Evolutionary conservation across 2,113 vertebrate genomes (phyloP), one percentile per base, ranked within the genome.

Genomic region (Zeus faber): DNA sequence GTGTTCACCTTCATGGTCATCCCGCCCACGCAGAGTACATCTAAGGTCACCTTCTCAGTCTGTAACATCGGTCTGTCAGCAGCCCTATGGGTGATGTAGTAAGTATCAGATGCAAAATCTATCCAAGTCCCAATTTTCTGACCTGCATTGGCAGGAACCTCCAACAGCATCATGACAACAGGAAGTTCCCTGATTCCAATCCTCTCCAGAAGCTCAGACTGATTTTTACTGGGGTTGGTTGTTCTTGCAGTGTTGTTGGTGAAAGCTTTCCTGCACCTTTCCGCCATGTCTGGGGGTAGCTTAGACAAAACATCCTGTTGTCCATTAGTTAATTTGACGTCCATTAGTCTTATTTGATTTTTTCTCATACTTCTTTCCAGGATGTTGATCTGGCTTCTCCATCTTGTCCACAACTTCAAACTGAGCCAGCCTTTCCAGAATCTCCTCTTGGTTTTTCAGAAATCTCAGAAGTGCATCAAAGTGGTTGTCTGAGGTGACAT

Each of bases 81-180:
- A 24, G 63, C 60, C 23, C 9, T 52, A 11, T 78, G 62, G 2
- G 62, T 77, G 5, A 76, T 64, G 22, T 65, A 72, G n/a, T 71
- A 71, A 8, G 39, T 73, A 20, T 68, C 67, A 29, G 59, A 78
- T 5, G 51, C 62, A 1, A 72, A 18, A 3, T 79, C 48, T 2
- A 62, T 27, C 1, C 70, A 27, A 3, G 66, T 58, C 3, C 55
- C 64, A 51, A 74, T 55, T 4, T 71, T 74, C 22, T 67, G 55
- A 1, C 65, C 58, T 33, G 69, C 61, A 54, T 68, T 72, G 2
- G 56, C 25, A 1, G 69, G 69, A 0, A 73, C 65, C 14, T 69
- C 45, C 2, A 69, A 2, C 0, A 77, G 25, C 61, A 69, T 77
- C 23, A 68, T 9, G 2, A 0, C 7, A 62, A 1, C 6, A n/a